A percentile compares a stretch with the other conserved stretches of the same genome.
Conservation (phyloP, 1,140 invertebrate genomes). For the Brachionus manjavacas region DNA sequence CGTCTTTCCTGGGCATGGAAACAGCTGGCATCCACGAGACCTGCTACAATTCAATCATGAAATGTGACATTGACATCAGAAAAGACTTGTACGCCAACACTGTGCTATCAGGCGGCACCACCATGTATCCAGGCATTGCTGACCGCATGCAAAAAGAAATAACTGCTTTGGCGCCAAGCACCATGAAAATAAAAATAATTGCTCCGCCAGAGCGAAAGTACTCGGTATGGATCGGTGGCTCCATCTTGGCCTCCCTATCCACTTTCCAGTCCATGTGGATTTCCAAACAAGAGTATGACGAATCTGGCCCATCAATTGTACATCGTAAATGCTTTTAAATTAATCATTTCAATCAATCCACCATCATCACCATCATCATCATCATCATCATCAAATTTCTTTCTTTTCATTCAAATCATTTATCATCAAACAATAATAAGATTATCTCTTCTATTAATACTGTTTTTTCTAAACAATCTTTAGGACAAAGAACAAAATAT, state of each 20-base stretch:
- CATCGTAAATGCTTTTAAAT: slow-evolving; percentile 88
- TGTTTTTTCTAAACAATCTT: neutral
- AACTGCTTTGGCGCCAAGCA: slow-evolving; percentile 59
- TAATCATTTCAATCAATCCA: neutral
- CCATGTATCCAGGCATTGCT: slow-evolving; percentile 60
- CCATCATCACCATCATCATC: neutral
- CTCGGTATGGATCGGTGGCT: slow-evolving; percentile 57
- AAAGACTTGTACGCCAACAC: slow-evolving; percentile 59
- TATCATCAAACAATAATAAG: no score
- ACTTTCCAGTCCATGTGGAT: slow-evolving; percentile 70
- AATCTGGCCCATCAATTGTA: slow-evolving; percentile 84
- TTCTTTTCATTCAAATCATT: no score
- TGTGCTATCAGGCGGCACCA: slow-evolving; percentile 45
- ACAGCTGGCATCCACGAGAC: slow-evolving; percentile 88
- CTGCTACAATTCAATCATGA: slow-evolving; percentile 94
- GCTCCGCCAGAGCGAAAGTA: slow-evolving; percentile 59
- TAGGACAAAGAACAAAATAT: neutral
- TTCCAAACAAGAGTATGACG: slow-evolving; percentile 89
- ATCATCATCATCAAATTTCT: no score
- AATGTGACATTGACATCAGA: slow-evolving; percentile 87
- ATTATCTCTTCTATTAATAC: no score
- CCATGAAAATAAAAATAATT: slow-evolving; percentile 59
- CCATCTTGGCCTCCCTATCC: slow-evolving; percentile 61
- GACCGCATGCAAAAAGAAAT: slow-evolving; percentile 61
- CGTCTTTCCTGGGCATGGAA: slow-evolving; percentile 90